Evolutionary conservation across 2,888 invertebrate genomes (phyloP).

Genomic region (Sturmia bella): DNA sequence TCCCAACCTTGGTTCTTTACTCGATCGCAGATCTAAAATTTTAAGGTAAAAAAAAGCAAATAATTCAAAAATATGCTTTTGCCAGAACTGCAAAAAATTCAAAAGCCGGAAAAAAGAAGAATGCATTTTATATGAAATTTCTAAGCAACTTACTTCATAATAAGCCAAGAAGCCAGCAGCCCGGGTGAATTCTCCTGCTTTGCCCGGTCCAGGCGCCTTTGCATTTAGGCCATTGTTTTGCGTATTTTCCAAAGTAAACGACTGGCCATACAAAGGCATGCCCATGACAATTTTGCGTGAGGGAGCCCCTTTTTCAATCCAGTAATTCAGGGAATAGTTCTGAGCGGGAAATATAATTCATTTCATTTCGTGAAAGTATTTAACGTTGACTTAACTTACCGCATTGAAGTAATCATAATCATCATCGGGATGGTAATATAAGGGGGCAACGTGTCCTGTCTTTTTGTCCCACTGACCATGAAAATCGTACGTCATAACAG

Average conservation of each 20-base stretch:
- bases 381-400: constrained; percentile 82
- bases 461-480: constrained; percentile 96
- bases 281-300: constrained; percentile 92
- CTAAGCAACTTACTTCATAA: constrained; percentile 86
- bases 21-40: constrained; percentile 89
- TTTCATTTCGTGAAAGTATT: background rate
- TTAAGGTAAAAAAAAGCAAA: background rate
- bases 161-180: constrained; percentile 94
- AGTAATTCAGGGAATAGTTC: constrained; percentile 94
- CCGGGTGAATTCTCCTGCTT: constrained; percentile 92
- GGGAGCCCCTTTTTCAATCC: constrained; percentile 93
- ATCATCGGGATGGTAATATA: constrained; percentile 91
- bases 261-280: constrained; percentile 94
- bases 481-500: constrained; percentile 96
- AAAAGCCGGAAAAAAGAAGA: background rate
- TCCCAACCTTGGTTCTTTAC: constrained; percentile 90
- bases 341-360: constrained; percentile 74
- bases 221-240: constrained; percentile 87
- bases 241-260: constrained; percentile 87
- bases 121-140: background rate
- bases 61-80: too few relatives aligned
- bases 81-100: too few relatives aligned
- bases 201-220: constrained; percentile 89
- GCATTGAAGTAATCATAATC: constrained; percentile 92
- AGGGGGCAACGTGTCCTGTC: constrained; percentile 94